These are phyloP conservation scores for Fregata magnificens DNA, from an alignment of 2,113 vertebrate species.

Conservation along the genomic window DNA sequence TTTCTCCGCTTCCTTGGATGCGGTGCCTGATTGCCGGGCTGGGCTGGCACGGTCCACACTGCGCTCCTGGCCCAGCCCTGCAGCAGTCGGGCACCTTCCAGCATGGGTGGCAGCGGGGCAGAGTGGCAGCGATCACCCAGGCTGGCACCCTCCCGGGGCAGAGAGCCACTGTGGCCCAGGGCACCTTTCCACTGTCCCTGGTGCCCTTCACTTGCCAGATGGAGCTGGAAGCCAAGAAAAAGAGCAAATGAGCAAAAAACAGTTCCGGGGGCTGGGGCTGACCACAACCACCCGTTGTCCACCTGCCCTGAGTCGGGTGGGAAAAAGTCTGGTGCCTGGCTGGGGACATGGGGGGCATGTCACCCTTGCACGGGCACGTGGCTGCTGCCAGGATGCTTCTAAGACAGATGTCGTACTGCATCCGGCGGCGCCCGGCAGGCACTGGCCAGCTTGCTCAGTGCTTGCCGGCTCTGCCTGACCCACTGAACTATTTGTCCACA, in stretches of 20 bases:
- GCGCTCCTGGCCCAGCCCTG: accelerated
- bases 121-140: not conserved
- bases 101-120: accelerated
- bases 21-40: not conserved
- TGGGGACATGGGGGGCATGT: not conserved
- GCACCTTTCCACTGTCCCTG: not conserved
- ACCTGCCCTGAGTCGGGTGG: accelerated
- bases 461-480: not conserved
- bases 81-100: accelerated
- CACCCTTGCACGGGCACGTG: not conserved
- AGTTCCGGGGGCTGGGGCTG: not conserved
- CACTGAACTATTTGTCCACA: not conserved
- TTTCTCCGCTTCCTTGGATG: not conserved
- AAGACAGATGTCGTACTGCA: accelerated
- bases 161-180: not conserved
- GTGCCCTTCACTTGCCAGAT: not conserved
- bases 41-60: accelerated
- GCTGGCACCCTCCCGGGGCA: accelerated
- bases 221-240: not conserved
- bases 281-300: accelerated
- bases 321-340: not conserved
- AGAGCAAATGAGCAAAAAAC: not conserved
- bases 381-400: not conserved
- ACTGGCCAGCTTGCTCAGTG: accelerated
- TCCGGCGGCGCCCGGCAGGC: not conserved